Evolutionary conservation across 2,113 vertebrate genomes (phyloP), one percentile per base, ranked within the genome.

Genomic region (Oceanodroma tethys): DNA sequence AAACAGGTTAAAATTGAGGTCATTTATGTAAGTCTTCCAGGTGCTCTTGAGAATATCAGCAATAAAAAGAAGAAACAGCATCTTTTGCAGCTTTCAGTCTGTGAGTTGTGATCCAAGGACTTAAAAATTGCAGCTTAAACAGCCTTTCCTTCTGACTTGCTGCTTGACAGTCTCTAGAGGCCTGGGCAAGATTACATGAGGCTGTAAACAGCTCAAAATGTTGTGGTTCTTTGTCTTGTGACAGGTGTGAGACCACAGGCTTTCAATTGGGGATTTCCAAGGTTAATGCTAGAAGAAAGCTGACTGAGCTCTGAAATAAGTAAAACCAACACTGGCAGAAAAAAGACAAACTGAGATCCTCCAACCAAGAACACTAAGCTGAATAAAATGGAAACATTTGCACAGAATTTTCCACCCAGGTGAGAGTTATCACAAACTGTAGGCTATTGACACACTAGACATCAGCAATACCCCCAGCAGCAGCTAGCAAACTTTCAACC

Each of bases 1-100:
- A 84, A 93, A 71, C 42, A 78, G 70, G 76, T 78, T 95, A 95
- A 94, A 92, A 95, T 83, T 81, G 80, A 91, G 82, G 90, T 95
- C 38, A 83, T 79, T 80, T 88, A 72, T 85, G 17, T 87, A 87
- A 93, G 21, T 73, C 82, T 89, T 95, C 52, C 68, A 86, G 56
- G 50, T 95, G 58, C 48, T 95, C 70, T 86, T 83, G 63, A 91
- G 74, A 88, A 56, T 86, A 89, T 56, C 48, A 86, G 38, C 60
- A 94, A 48, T 62, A 83, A 88, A 90, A 89, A 55, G 72, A 94
- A 90, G 63, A 74, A 86, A 79, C 9, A 10, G 5, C 45, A 36
- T 76, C 45, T 90, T 94, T 73, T 65, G 38, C 13, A 8, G 53
- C 71, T 86, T 87, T 93, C 38, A 43, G 13, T 48, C 53, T 88